A percentile compares a stretch with the other conserved stretches of the same genome.
Evolutionary conservation across 2,797 vertebrate species (phyloP).

Genomic region (Okamejei kenojei): DNA sequence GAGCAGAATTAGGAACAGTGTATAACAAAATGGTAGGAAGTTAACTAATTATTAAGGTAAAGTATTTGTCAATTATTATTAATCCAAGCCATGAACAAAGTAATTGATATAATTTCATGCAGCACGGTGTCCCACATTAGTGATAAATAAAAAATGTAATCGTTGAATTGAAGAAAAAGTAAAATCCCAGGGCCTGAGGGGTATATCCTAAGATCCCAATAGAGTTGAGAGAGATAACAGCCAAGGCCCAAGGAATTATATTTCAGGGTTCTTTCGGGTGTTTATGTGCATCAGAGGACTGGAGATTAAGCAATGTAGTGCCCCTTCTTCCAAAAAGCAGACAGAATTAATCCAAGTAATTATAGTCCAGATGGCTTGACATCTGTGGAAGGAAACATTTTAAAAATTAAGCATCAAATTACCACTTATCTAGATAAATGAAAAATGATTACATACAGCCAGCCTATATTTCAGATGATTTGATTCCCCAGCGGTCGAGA

Average conservation of each 20-base stretch:
- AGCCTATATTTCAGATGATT: neutral
- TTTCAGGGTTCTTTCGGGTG: neutral
- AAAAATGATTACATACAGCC: neutral
- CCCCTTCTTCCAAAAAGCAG: neutral
- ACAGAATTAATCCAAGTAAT: neutral
- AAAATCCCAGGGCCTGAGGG: neutral
- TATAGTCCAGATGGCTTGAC: neutral
- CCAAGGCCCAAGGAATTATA: neutral
- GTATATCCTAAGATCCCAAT: neutral
- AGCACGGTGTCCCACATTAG: neutral
- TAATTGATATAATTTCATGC: neutral
- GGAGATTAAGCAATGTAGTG: too few relatives aligned
- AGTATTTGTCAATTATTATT: neutral
- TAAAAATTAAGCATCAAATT: neutral
- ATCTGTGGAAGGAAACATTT: neutral
- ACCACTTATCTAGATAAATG: neutral
- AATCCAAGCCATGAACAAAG: neutral
- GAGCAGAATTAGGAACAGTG: neutral
- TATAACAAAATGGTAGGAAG: neutral
- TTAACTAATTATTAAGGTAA: neutral
- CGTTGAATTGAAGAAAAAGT: neutral
- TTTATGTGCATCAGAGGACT: neutral
- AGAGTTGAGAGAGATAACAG: neutral
- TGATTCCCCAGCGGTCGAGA: neutral
- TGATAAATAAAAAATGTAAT: neutral